Conservation (phyloP, 2,888 invertebrate species). For the Scelioninae gen. 1 region DNA sequence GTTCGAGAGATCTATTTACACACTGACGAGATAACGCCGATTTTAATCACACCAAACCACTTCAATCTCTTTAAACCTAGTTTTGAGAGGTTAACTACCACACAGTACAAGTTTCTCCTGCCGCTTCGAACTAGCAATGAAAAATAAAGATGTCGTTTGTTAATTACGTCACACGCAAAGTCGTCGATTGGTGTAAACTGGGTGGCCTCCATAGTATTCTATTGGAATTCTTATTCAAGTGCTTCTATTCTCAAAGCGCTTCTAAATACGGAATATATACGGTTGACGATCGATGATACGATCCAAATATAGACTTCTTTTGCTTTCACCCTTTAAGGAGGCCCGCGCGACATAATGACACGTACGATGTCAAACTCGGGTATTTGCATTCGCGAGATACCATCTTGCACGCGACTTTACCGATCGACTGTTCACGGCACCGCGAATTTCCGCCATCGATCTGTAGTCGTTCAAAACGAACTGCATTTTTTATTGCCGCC, state of each 20-base stretch:
- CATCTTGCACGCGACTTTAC: slow-evolving; percentile 4
- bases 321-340: slow-evolving; percentile 20
- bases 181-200: slow-evolving; percentile 36
- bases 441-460: not conserved
- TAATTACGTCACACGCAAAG: slow-evolving; percentile 25
- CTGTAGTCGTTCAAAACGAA: not conserved
- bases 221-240: slow-evolving; percentile 46
- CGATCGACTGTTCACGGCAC: no score
- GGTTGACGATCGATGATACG: slow-evolving; percentile 44
- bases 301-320: slow-evolving; percentile 38
- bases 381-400: slow-evolving; percentile 27
- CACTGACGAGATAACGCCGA: not conserved
- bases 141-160: slow-evolving; percentile 11
- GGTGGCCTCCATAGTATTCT: slow-evolving; percentile 46
- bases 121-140: not conserved
- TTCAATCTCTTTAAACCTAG: not conserved
- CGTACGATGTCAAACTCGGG: slow-evolving; percentile 21
- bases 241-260: slow-evolving; percentile 29
- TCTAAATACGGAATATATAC: slow-evolving; percentile 37
- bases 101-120: no score
- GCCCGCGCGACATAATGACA: slow-evolving; percentile 28
- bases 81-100: not conserved
- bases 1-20: not conserved
- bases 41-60: not conserved
- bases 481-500: no score